Evolutionary conservation across 2,888 invertebrate genomes (phyloP).

Genomic region (Hydraecia micacea): DNA sequence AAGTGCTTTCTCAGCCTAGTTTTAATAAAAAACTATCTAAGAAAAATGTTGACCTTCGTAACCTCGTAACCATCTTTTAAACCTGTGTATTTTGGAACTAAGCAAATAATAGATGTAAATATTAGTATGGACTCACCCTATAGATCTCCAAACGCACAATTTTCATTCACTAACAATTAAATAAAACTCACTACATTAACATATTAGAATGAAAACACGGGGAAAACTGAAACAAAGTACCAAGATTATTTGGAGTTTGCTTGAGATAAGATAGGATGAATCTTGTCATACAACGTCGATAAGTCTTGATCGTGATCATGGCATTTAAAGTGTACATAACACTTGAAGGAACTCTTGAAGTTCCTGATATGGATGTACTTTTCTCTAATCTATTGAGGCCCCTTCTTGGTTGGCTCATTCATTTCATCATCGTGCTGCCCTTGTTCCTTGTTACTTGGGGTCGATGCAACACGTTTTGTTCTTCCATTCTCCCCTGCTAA

Average conservation of each 20-base stretch:
- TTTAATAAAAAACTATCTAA: not conserved
- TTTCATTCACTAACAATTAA: slow-evolving; percentile 24
- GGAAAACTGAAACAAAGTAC: slow-evolving; percentile 43
- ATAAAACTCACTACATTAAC: slow-evolving; percentile 32
- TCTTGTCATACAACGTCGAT: slow-evolving; percentile 57
- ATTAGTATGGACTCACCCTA: slow-evolving; percentile 15
- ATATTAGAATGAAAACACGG: slow-evolving; percentile 19
- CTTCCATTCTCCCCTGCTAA: too few relatives aligned
- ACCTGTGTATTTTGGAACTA: not conserved
- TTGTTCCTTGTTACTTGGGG: too few relatives aligned
- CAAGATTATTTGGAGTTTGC: slow-evolving; percentile 54
- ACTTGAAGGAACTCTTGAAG: slow-evolving; percentile 31
- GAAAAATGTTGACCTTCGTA: not conserved
- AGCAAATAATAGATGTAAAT: not conserved
- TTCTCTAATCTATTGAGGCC: not conserved
- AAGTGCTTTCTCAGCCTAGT: not conserved
- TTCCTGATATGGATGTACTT: slow-evolving; percentile 33
- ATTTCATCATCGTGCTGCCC: not conserved
- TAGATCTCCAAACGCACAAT: not conserved
- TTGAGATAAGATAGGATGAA: slow-evolving; percentile 58
- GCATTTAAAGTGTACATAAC: slow-evolving; percentile 29
- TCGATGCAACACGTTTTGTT: too few relatives aligned
- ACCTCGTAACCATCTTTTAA: not conserved
- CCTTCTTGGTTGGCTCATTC: not conserved
- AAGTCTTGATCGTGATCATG: slow-evolving; percentile 45